Percentiles rank a stretch among this genome's conserved stretches.
These are phyloP conservation scores for Turritopsis rubra DNA, from an alignment of 30 jellyfish, hydroid and myxozoan genomes.

Conservation along the genomic window DNA sequence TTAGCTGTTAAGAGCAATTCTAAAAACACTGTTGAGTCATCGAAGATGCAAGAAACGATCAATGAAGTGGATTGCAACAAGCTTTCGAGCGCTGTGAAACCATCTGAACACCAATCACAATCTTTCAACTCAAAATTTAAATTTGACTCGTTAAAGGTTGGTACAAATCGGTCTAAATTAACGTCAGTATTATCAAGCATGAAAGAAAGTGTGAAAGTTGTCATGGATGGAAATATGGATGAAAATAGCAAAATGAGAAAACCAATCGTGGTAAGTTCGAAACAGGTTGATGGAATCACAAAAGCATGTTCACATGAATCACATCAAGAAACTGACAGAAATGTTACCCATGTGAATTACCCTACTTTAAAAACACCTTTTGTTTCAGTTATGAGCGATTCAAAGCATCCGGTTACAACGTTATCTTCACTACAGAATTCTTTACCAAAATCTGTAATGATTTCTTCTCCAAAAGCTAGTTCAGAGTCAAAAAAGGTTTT, in stretches of 20 bases:
- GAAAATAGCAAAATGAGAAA: background rate
- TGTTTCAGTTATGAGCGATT: background rate
- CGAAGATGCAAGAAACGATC: slow-evolving; percentile 10
- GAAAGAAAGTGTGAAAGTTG: background rate
- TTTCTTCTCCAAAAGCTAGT: background rate
- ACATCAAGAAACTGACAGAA: background rate
- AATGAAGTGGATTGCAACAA: background rate
- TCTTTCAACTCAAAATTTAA: background rate
- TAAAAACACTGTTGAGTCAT: background rate
- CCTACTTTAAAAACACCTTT: background rate
- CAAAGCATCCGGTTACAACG: background rate
- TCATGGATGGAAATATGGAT: no score
- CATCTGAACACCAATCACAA: background rate
- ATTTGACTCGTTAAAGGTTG: background rate
- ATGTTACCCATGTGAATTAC: background rate
- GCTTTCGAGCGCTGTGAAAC: background rate
- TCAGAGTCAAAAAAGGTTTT: background rate
- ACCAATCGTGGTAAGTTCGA: slow-evolving; percentile 17
- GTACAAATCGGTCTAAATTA: background rate
- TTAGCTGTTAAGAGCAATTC: background rate
- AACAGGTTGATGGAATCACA: background rate
- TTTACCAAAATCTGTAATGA: background rate
- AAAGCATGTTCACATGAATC: background rate
- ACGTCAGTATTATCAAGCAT: background rate
- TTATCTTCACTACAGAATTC: background rate